Conservation (phyloP, 2,888 invertebrate species). For the Meandrusa payeni region DNA sequence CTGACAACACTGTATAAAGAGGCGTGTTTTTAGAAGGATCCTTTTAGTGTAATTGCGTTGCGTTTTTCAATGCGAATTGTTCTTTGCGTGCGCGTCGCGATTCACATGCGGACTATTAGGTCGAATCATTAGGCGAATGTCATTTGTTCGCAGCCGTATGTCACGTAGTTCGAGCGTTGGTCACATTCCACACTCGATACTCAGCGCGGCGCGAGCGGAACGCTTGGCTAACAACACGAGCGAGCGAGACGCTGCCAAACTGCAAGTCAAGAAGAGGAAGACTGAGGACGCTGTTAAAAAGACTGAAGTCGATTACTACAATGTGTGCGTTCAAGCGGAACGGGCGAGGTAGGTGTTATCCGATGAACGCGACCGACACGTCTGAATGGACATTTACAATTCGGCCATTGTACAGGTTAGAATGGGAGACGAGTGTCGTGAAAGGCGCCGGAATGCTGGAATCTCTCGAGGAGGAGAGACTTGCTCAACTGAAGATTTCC, state of each 20-base stretch:
- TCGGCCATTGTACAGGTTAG: slow-evolving; percentile 77
- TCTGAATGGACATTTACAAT: slow-evolving; percentile 8
- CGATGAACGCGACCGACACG: slow-evolving; percentile 6
- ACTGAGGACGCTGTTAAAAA: slow-evolving; percentile 95
- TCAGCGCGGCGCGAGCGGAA: slow-evolving; percentile 67
- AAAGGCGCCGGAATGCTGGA: slow-evolving; percentile 94
- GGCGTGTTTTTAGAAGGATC: slow-evolving; percentile 63
- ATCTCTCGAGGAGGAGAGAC: slow-evolving; percentile 93
- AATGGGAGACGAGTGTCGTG: slow-evolving; percentile 94
- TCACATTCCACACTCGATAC: slow-evolving; percentile 77
- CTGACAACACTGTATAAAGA: no score
- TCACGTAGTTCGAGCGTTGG: slow-evolving; percentile 80
- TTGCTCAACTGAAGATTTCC: slow-evolving; percentile 88
- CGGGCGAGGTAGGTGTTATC: slow-evolving; percentile 83
- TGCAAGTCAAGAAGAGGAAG: slow-evolving; percentile 93
- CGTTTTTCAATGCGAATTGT: slow-evolving; percentile 42
- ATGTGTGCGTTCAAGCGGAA: slow-evolving; percentile 94
- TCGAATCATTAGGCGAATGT: slow-evolving; percentile 20
- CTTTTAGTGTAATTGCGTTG: slow-evolving; percentile 44
- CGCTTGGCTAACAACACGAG: slow-evolving; percentile 51
- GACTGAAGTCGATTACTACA: slow-evolving; percentile 96
- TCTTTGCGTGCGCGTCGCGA: slow-evolving; percentile 41
- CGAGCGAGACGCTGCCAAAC: slow-evolving; percentile 85
- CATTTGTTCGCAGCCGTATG: slow-evolving; percentile 56
- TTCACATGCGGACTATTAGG: slow-evolving; percentile 9